Base-by-base conservation (phyloP, 1,140 invertebrate genomes). In the Tetragnatha versicolor region DNA sequence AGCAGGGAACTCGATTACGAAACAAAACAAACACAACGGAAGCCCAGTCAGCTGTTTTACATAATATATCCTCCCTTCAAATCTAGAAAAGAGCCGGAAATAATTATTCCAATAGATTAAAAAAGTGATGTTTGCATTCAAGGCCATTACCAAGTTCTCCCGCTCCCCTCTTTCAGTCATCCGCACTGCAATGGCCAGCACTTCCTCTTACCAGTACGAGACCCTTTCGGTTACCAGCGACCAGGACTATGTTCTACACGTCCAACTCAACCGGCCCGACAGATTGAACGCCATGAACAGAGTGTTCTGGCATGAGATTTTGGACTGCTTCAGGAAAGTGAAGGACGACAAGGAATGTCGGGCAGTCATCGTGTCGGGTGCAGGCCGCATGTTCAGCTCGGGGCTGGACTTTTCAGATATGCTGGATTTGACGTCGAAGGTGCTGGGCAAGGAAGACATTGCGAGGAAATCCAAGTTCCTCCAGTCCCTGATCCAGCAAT, bases 241-340 rank as follows among this genome's bases (percentile, higher is more conserved):
- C 17, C 63, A 60, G 12, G 39, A 68, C 5, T 42, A 69, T 61
- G 65, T 79, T 6, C n/a, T 79, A 10, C 76, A 96, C 87, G 95
- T 98, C 0, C 90, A 96, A 85, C 85, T 98, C 0, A 96, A 97
- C 84, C 89, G 95, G 77, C 95, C 96, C 14, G 89, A 94, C 12
- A 91, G 93, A 85, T 81, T 91, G 0, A 98, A 98, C 89, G 91
- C 95, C 2, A 89, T 98, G 82, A 95, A 91, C 84, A 84, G 85
- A 77, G 85, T 87, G 45, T 92, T 97, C 89, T 98, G 94, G 93
- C 84, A 87, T 94, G 97, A 90, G 88, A 90, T 90, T 51, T 22
- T 79, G n/a, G 76, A 68, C 27, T 79, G 76, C 47, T 79, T 79
- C 27, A 20, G 65, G 14, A 69, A 79, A 79, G 69, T 79, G 14